Base-by-base conservation (phyloP, 2,888 invertebrate species). In the Diarsia dahlii region DNA sequence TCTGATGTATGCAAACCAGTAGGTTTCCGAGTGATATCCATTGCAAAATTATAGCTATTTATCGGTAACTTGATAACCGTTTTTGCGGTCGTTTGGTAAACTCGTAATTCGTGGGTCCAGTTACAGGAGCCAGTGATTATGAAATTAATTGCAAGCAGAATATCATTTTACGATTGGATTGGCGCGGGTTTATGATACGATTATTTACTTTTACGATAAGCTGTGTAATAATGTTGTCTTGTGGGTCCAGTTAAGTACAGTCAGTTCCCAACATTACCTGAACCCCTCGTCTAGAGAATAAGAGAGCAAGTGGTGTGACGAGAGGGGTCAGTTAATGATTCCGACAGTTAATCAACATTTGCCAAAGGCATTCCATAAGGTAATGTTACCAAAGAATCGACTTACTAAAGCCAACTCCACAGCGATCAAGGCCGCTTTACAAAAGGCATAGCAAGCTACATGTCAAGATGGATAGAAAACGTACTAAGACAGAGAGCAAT, bases 81-180 rank as follows among this genome's bases (percentile, higher is more conserved):
- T 81, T 78, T 68, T 54, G 63, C 28, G 46, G 58, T 68, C 28
- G 52, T 68, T 68, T 58, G 18, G 48, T 54, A 60, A 80, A 67
- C 50, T 67, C 9, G 10, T 80, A 74, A 74, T 75, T 66, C n/a
- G 39, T 60, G 64, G 56, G 28, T 81, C 56, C 28, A 65, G 64
- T 75, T 58, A 81, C 46, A 67, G 28, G n/a, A 56, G 20, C 54
- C 46, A 28, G 39, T 68, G n/a, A 58, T 75, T 79, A 66, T 67
- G 50, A 34, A 52, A 58, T 81, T 58, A 52, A 79, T 74, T 39
- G 50, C 63, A 39, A 9, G 10, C 8, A 13, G 23, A 74, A 74
- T 81, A 28, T 52, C 13, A 58, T 64, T 81, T 74, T 80, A 56
- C 13, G 48, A 63, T 62, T 67, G 28, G 3, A 18, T 67, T 34